Evolutionary conservation across 2,888 invertebrate genomes (phyloP).

Genomic region (Auanema freiburgensis): DNA sequence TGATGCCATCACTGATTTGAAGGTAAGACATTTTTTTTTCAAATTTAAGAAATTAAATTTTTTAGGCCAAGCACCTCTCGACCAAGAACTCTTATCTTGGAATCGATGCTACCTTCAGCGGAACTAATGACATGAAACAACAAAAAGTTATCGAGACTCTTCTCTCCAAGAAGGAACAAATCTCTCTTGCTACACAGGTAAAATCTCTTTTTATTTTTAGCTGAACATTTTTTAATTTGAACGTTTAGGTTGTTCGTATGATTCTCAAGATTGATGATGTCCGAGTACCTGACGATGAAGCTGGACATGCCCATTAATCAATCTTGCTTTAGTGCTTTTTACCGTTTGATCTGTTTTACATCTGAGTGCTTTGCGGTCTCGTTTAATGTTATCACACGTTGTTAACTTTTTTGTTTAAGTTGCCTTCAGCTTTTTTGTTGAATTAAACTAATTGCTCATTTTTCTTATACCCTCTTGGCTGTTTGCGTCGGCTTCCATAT

Average conservation of each 20-base stretch:
- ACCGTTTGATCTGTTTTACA: slow-evolving; percentile 13
- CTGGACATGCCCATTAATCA: slow-evolving; percentile 29
- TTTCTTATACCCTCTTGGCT: neutral
- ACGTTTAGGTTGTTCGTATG: slow-evolving; percentile 83
- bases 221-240: neutral
- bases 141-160: slow-evolving; percentile 93
- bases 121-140: slow-evolving; percentile 82
- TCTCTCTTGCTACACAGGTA: slow-evolving; percentile 86
- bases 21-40: slow-evolving; percentile 26
- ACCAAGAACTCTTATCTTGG: slow-evolving; percentile 85
- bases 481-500: neutral
- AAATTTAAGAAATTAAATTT: slow-evolving; percentile 68
- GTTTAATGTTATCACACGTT: slow-evolving; percentile 1
- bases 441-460: neutral
- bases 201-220: neutral
- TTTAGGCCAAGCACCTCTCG: slow-evolving; percentile 77
- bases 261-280: slow-evolving; percentile 99
- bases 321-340: slow-evolving; percentile 4
- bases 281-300: slow-evolving; percentile 70
- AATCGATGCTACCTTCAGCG: slow-evolving; percentile 88
- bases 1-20: slow-evolving; percentile 74
- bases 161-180: slow-evolving; percentile 94
- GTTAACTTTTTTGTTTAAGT: slow-evolving; percentile 3
- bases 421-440: slow-evolving; percentile 9
- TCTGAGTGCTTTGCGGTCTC: slow-evolving; percentile 15